These are phyloP conservation scores for Podarcis lilfordi DNA, from an alignment of 2,797 vertebrate species.

Conservation along the genomic window DNA sequence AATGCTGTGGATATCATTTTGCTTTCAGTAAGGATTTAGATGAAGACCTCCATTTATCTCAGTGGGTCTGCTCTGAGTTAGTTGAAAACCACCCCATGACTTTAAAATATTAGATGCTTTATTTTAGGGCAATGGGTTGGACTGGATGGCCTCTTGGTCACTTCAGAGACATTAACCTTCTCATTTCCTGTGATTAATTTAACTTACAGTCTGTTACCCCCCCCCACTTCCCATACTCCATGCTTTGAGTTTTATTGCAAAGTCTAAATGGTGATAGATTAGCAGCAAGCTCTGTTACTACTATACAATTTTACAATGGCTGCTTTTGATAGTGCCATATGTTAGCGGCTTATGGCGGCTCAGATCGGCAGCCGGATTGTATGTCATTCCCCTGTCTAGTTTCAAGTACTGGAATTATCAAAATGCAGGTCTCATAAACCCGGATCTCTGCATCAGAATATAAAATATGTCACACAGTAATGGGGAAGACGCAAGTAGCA, in stretches of 20 bases:
- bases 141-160: neutral
- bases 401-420: neutral
- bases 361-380: neutral
- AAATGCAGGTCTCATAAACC: neutral
- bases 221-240: neutral
- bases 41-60: no score
- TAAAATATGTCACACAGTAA: neutral
- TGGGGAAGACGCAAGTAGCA: neutral
- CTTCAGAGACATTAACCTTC: neutral
- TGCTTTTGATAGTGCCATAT: conserved; percentile 25
- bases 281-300: neutral
- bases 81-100: no score
- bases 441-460: neutral
- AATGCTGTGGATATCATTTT: neutral
- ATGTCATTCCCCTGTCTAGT: conserved; percentile 3
- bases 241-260: conserved; percentile 3
- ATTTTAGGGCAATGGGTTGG: no score
- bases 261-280: conserved; percentile 23
- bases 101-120: no score
- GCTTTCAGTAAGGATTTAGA: neutral
- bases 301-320: conserved; percentile 23
- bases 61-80: no score
- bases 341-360: conserved; percentile 3
- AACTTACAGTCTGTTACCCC: neutral
- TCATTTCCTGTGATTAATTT: conserved; percentile 11